Percentiles rank a stretch among this genome's conserved stretches.
Conservation (phyloP, 2,113 vertebrate species). For the Ploceus nigricollis region DNA sequence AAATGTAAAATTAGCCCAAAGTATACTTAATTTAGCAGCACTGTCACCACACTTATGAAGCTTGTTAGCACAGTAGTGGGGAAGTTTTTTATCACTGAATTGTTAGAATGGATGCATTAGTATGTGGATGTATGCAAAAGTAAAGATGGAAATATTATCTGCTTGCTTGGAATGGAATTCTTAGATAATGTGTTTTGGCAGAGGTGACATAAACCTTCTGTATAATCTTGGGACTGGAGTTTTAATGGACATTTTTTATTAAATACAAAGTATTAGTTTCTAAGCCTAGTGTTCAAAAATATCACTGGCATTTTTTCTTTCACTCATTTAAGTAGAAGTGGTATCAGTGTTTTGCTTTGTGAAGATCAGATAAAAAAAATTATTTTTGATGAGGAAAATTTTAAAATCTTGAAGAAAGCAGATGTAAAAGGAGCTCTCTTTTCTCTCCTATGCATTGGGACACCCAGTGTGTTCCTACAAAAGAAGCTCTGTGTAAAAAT, state of each 20-base stretch:
- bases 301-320: neutral
- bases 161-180: neutral
- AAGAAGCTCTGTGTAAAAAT: neutral
- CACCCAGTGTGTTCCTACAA: fast-evolving
- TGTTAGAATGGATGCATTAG: neutral
- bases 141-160: neutral
- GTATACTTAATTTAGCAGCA: conserved; percentile 72
- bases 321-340: neutral
- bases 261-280: neutral
- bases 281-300: neutral
- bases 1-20: conserved; percentile 77
- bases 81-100: neutral
- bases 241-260: neutral
- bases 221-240: neutral
- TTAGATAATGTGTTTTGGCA: neutral
- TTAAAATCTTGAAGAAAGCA: neutral
- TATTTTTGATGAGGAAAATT: neutral
- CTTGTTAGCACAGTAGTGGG: conserved; percentile 25
- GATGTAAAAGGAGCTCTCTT: neutral
- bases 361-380: neutral
- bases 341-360: neutral
- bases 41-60: conserved; percentile 56
- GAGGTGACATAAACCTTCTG: neutral
- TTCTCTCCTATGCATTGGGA: neutral
- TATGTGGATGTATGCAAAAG: neutral